These are phyloP conservation scores for Cyrtonyx montezumae DNA, from an alignment of 2,113 vertebrate genomes.

Conservation along the genomic window DNA sequence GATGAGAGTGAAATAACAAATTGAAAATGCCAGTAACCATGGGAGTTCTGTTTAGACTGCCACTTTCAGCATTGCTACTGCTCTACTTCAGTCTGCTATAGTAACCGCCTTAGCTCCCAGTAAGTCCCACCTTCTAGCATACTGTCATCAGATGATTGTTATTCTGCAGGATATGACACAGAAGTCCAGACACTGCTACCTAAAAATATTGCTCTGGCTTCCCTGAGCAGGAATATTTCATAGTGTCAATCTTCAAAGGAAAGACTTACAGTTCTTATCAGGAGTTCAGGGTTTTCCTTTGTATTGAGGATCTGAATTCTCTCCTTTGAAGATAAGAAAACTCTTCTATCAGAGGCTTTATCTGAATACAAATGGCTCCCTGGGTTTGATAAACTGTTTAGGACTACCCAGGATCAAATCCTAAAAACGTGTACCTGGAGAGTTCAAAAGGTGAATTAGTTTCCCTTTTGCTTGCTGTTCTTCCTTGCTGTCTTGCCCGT, in stretches of 20 bases:
- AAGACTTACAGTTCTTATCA: slow-evolving; percentile 48
- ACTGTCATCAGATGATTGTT: not conserved
- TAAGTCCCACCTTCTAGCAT: not conserved
- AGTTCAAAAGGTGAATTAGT: slow-evolving; percentile 50
- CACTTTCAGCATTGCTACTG: slow-evolving; percentile 31
- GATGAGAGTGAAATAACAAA: slow-evolving; percentile 44
- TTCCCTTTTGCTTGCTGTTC: not conserved
- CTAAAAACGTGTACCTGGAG: not conserved
- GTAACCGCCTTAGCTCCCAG: not conserved
- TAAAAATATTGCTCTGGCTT: not conserved
- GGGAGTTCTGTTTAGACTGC: slow-evolving; percentile 33
- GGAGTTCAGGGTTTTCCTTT: not conserved
- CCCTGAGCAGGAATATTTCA: slow-evolving; percentile 15
- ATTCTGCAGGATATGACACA: slow-evolving; percentile 1
- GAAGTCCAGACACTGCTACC: not conserved
- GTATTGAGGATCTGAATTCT: slow-evolving; percentile 31
- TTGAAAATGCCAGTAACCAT: slow-evolving; percentile 27
- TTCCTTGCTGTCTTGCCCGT: not conserved
- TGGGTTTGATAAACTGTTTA: slow-evolving; percentile 38
- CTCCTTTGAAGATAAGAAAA: slow-evolving; percentile 57
- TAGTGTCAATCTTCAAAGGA: slow-evolving; percentile 47
- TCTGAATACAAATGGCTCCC: slow-evolving; percentile 24
- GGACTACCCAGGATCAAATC: not conserved
- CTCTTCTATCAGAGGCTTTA: slow-evolving; percentile 13
- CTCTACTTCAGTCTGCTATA: not conserved